These are phyloP conservation scores for Drosophila algonquin DNA, from an alignment of 2,888 invertebrate species.

Conservation along the genomic window DNA sequence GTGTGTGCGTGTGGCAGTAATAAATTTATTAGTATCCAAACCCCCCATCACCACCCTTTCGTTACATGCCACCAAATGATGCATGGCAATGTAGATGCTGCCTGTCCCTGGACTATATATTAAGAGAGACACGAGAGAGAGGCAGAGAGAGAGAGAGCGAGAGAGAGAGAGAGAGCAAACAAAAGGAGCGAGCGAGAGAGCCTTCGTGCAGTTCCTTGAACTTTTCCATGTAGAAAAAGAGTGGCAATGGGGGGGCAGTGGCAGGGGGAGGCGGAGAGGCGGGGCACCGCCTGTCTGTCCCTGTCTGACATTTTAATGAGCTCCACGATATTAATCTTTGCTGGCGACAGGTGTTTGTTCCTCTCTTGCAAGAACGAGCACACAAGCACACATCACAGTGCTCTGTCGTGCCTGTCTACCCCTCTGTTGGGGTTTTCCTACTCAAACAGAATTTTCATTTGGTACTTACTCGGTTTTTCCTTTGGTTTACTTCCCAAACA, in stretches of 20 bases:
- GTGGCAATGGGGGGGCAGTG: not conserved
- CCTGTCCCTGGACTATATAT: constrained; percentile 48
- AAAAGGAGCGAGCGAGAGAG: not conserved
- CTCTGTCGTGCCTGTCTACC: not conserved
- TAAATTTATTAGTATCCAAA: constrained; percentile 74
- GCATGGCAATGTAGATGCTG: constrained; percentile 52
- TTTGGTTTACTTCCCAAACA: constrained; percentile 10
- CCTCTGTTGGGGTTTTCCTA: not conserved
- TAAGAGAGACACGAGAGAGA: constrained; percentile 19
- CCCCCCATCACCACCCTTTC: constrained; percentile 14
- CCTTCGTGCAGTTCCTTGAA: constrained; percentile 64
- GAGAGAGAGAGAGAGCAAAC: constrained; percentile 17
- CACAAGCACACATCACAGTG: too few species aligned
- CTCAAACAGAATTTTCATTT: not conserved
- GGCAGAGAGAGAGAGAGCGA: constrained; percentile 8
- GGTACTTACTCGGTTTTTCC: too few species aligned
- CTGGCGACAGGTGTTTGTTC: constrained; percentile 48
- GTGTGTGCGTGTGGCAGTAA: constrained; percentile 56
- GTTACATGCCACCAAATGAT: constrained; percentile 59
- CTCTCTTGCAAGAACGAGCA: not conserved
- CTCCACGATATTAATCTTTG: constrained; percentile 76
- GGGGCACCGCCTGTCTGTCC: constrained; percentile 2
- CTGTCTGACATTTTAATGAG: constrained; percentile 76
- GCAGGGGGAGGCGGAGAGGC: not conserved
- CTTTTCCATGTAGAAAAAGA: constrained; percentile 54